Base-by-base conservation (phyloP, 2,797 vertebrate species). In the Malacoctenus gilli region DNA sequence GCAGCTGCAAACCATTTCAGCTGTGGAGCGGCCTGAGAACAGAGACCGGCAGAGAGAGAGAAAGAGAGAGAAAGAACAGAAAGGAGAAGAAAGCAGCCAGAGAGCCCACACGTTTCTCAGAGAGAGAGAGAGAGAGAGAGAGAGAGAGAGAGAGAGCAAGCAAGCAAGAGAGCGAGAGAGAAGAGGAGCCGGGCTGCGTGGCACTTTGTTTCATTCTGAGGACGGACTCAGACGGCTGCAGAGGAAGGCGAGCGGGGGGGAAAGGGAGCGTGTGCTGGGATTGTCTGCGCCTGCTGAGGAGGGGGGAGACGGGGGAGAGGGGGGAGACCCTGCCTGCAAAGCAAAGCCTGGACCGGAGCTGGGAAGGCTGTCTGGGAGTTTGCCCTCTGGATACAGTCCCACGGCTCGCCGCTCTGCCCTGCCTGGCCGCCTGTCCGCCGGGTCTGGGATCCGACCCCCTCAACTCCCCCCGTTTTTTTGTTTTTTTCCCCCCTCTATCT, bases 1-100 rank as follows among this genome's bases (percentile, higher is more conserved):
- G 92, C 92, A 93, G 92, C 92, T 93, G 92, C 91, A 93, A 93
- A 91, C 90, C 92, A 93, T 93, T 93, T 93, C 80, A 90, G 89
- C 89, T 89, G 87, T 89, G 87, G 84, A 84, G 89, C 80, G 87
- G 89, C 87, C 72, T 83, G 85, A 87, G 86, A 89, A 83, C 76
- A 75, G 80, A 86, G 84, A 64, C 84, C 43, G 61, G 38, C 77
- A 85, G 83, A 70, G 82, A 86, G 72, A 77, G 69, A 70, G 85
- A 73, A 77, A 69, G 68, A 53, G 52, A 44, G 56, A 39, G 5
- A 36, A 18, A 68, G 57, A 75, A 75, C 54, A 50, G 60, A 67
- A 64, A 77, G n/a, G 25, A 28, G 25, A 51, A 50, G 60, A 67
- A 64, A 77, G n/a, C 5, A 28, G 25, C 69, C 18, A 31, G 31